Evolutionary conservation across 37 sponge, comb jelly and placozoan genomes (phyloP).

Genomic region (Chondrilla cf. caribensis): DNA sequence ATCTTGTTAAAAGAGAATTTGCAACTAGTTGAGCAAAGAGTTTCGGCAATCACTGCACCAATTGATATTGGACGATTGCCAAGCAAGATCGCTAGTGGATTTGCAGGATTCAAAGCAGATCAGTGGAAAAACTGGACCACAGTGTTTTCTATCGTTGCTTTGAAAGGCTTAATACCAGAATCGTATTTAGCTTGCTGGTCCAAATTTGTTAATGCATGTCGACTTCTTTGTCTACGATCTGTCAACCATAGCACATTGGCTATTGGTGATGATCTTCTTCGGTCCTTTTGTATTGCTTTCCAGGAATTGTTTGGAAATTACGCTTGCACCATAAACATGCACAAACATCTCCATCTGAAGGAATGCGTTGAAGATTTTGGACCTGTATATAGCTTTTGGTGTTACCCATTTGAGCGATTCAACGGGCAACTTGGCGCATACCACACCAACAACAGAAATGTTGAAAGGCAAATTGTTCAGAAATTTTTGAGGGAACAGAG

Average conservation of each 20-base stretch:
- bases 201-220: conserved; percentile 1
- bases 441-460: conserved; percentile 39
- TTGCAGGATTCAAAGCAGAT: conserved; percentile 23
- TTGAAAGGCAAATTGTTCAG: conserved; percentile 42
- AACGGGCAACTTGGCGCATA: conserved; percentile 54
- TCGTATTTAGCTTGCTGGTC: conserved; percentile 11
- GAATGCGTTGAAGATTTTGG: conserved; percentile 53
- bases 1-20: neutral
- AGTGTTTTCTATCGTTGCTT: conserved; percentile 7
- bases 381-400: conserved; percentile 51
- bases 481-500: neutral
- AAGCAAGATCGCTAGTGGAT: neutral
- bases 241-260: neutral
- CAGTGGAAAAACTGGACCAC: conserved; percentile 21
- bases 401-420: conserved; percentile 45
- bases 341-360: conserved; percentile 26
- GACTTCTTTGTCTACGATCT: neutral
- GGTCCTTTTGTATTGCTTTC: neutral
- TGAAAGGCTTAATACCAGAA: neutral
- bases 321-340: conserved; percentile 24
- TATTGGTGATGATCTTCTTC: neutral
- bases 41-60: conserved; percentile 20
- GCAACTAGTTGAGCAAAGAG: conserved; percentile 9
- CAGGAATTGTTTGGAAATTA: neutral
- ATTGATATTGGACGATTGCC: conserved; percentile 1